Evolutionary conservation across 2,113 vertebrate species (phyloP).

Genomic region (Oxyura jamaicensis): DNA sequence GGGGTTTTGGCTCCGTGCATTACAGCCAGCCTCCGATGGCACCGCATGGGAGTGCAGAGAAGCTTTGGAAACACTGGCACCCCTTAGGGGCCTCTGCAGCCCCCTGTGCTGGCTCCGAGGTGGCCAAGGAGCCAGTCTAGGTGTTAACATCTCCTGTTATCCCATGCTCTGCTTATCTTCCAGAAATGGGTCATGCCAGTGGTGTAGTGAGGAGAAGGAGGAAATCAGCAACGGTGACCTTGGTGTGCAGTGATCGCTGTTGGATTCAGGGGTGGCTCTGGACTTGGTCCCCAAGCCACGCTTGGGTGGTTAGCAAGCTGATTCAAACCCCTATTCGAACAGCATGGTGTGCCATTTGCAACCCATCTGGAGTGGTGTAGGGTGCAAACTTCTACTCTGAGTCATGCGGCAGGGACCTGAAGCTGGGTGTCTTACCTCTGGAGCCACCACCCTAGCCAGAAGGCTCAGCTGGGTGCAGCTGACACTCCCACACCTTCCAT

Average conservation of each 20-base stretch:
- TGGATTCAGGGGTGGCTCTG: too few relatives aligned
- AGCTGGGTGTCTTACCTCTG: not conserved
- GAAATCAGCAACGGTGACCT: not conserved
- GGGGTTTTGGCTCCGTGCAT: not conserved
- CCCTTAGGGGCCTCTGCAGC: not conserved
- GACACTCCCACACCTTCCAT: not conserved
- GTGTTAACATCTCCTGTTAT: not conserved
- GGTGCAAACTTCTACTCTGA: not conserved
- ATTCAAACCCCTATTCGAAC: not conserved
- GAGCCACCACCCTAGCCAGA: conserved; percentile 1
- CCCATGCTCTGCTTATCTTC: not conserved
- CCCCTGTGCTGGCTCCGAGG: not conserved
- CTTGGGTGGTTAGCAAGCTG: not conserved
- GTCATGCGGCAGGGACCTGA: not conserved
- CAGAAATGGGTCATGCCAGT: not conserved
- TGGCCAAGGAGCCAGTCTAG: not conserved
- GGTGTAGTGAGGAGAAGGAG: not conserved
- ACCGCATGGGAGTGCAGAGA: not conserved
- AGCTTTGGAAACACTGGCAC: not conserved
- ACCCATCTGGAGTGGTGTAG: not conserved
- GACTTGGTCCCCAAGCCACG: too few relatives aligned
- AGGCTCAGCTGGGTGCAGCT: not conserved
- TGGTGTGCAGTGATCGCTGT: too few relatives aligned
- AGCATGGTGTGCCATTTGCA: not conserved
- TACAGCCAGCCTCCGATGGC: not conserved